phyloP scores from a whole-genome alignment of 2,113 vertebrate species.

The Aldabrachelys gigantea region DNA sequence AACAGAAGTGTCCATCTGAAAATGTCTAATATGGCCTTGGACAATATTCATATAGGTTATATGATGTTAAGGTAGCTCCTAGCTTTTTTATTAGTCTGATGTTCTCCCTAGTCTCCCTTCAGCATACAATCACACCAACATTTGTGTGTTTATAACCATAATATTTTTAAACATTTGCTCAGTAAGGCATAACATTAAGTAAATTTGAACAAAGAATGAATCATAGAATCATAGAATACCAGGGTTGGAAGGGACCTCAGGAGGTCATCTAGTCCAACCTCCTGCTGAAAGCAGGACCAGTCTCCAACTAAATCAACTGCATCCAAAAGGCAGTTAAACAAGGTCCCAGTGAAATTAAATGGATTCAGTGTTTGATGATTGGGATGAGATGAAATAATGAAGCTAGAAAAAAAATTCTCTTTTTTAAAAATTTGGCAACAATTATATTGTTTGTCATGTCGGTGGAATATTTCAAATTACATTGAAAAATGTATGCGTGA shows the following conservation, averaged over 20 bases:
- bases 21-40: background rate
- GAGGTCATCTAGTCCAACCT: too few relatives aligned
- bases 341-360: background rate
- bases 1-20: background rate
- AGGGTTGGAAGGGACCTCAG: too few relatives aligned
- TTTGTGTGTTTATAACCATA: background rate
- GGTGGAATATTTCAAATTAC: background rate
- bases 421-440: background rate
- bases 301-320: background rate
- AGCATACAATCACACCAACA: background rate
- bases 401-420: fast-evolving
- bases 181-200: background rate
- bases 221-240: too few relatives aligned
- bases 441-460: background rate
- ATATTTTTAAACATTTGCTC: background rate
- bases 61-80: slow-evolving; percentile 43
- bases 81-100: background rate
- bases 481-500: background rate
- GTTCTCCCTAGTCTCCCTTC: background rate
- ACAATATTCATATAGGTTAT: background rate
- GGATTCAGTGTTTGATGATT: background rate
- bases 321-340: background rate
- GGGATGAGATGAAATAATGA: background rate
- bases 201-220: background rate
- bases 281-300: too few relatives aligned